Evolutionary conservation across 2,888 invertebrate species (phyloP), one percentile per base, ranked within the genome.

Genomic region (Mesorhabditis spiculigera): DNA sequence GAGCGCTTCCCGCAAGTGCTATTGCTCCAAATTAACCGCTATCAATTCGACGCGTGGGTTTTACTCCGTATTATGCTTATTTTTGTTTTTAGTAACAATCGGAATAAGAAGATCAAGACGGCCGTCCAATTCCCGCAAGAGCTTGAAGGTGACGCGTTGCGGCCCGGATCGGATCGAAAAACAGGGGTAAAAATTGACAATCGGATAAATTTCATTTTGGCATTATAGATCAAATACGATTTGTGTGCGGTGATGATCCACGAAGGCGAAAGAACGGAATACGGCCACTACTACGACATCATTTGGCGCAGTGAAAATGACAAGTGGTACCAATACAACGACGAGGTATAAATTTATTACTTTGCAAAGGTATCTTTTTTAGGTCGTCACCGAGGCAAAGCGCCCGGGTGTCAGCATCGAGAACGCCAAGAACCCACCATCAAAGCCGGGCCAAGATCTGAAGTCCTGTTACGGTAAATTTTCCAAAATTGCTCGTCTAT

Each of bases 271-370:
- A 90, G 90, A 71, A 90, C 91, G 5, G 89, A 90, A 81, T 90
- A 90, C 67, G 91, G 91, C 1, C 91, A 91, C 85, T 91, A 91
- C 82, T 90, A 83, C 87, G 90, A 90, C 67, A 87, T 90, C 77
- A 89, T 90, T 66, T 86, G 87, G 75, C 88, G 89, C 72, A 86
- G 87, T 16, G 83, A 87, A 10, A 87, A 87, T 28, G 88, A 88
- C 28, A 87, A 88, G 65, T 91, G 91, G 91, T 90, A 89, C 83
- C 90, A 90, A 79, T 91, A 91, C 82, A 91, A 91, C 81, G 91
- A 91, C 79, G 89, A 89, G 74, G 81, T 78, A 28, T 43, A 63
- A 4, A 16, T 16, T 63, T 16, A 28, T 4, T 63, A n/a, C n/a
- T 63, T 16, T 4, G 3, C 41, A 61, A 43, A 13, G 42, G 13